These are phyloP conservation scores for Achroia grisella DNA, from an alignment of 1,140 invertebrate genomes.

Conservation along the genomic window DNA sequence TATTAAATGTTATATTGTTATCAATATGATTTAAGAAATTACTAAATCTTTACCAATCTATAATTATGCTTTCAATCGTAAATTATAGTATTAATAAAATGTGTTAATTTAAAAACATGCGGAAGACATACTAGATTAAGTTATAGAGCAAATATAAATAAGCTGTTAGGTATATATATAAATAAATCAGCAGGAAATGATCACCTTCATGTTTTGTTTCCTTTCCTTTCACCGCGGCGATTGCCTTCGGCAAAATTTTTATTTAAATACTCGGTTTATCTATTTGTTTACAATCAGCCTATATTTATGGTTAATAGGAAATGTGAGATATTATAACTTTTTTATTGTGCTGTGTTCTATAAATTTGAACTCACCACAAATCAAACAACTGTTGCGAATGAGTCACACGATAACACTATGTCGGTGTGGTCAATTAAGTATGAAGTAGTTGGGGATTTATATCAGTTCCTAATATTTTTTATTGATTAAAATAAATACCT, in stretches of 20 bases:
- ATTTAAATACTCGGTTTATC: slow-evolving; percentile 25
- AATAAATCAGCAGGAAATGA: slow-evolving; percentile 40
- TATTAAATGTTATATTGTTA: no score
- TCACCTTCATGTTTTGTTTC: slow-evolving; percentile 29
- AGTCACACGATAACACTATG: no score
- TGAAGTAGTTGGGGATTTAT: no score
- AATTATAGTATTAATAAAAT: not conserved
- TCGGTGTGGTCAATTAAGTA: no score
- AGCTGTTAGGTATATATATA: slow-evolving; percentile 27
- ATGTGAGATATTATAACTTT: no score
- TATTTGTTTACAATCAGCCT: not conserved
- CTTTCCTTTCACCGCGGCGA: slow-evolving; percentile 37
- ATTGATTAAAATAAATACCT: no score
- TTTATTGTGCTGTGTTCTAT: no score
- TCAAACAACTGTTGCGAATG: no score
- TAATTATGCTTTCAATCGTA: not conserved
- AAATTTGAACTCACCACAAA: no score
- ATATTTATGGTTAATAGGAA: not conserved
- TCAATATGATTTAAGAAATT: no score
- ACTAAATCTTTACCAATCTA: no score
- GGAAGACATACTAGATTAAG: slow-evolving; percentile 25
- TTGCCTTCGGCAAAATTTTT: slow-evolving; percentile 21
- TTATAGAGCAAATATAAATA: slow-evolving; percentile 20
- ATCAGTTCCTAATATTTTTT: no score
- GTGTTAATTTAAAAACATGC: slow-evolving; percentile 9